A percentile compares a stretch with the other conserved stretches of the same genome.
Conservation (phyloP, 2,113 vertebrate genomes). For the Crocuta crocuta region DNA sequence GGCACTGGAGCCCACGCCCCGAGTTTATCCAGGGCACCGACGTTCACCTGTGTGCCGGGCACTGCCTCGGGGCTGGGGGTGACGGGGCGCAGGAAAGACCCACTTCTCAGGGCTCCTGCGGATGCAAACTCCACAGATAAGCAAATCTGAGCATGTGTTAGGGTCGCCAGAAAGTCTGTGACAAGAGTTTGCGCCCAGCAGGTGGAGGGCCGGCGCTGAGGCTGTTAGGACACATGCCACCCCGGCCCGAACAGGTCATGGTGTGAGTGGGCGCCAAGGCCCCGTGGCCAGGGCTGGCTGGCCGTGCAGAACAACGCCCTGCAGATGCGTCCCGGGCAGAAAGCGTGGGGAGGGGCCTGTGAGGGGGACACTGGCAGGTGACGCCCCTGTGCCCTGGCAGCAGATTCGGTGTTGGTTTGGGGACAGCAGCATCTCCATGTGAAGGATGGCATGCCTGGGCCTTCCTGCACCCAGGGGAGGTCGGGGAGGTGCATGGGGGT, state of each 20-base stretch:
- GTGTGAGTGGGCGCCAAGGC: neutral
- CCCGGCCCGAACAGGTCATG: neutral
- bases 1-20: rapidly evolving
- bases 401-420: neutral
- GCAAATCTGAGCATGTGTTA: neutral
- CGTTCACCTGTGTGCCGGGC: neutral
- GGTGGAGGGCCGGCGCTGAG: neutral
- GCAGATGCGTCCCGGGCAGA: rapidly evolving
- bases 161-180: rapidly evolving
- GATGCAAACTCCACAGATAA: neutral
- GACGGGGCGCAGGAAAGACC: neutral
- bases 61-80: neutral
- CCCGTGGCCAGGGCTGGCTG: neutral
- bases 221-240: neutral
- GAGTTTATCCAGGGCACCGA: rapidly evolving
- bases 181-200: neutral
- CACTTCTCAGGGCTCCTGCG: neutral
- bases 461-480: neutral
- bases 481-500: rapidly evolving
- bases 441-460: neutral
- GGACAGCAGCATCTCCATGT: neutral
- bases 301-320: rapidly evolving
- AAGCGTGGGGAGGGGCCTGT: neutral
- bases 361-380: neutral
- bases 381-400: neutral